Evolutionary conservation across 1,140 invertebrate genomes (phyloP).

Genomic region (Drosophila sp.): DNA sequence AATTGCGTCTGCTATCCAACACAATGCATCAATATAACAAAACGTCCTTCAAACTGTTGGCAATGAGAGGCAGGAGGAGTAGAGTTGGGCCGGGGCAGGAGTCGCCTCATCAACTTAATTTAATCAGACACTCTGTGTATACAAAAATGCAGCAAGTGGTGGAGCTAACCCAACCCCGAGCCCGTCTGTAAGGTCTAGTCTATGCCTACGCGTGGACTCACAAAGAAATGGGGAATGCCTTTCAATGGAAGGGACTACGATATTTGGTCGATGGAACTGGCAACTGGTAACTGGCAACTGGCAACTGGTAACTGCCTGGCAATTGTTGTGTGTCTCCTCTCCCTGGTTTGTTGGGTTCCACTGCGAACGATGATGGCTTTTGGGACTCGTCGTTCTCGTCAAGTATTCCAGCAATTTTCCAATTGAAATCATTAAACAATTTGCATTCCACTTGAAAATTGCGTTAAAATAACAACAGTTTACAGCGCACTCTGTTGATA

Average conservation of each 20-base stretch:
- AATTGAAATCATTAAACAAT: slow-evolving; percentile 84
- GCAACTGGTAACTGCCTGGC: slow-evolving; percentile 30
- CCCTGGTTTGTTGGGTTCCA: slow-evolving; percentile 22
- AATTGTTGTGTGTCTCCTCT: slow-evolving; percentile 45
- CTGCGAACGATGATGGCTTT: slow-evolving; percentile 47
- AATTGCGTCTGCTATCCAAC: slow-evolving; percentile 42
- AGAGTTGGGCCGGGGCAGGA: slow-evolving; percentile 7
- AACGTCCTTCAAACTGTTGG: slow-evolving; percentile 70
- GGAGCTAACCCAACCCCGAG: slow-evolving; percentile 12
- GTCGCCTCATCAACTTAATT: slow-evolving; percentile 81
- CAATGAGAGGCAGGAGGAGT: background rate
- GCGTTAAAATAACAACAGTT: slow-evolving; percentile 84
- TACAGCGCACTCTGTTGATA: slow-evolving; percentile 52
- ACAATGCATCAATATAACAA: slow-evolving; percentile 80
- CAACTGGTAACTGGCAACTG: too few species aligned
- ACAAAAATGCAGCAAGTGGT: slow-evolving; percentile 72
- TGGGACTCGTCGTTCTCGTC: slow-evolving; percentile 62
- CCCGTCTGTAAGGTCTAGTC: slow-evolving; percentile 29
- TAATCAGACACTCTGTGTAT: slow-evolving; percentile 81
- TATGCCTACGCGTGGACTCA: slow-evolving; percentile 66
- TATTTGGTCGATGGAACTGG: slow-evolving; percentile 14
- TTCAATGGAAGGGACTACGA: slow-evolving; percentile 9
- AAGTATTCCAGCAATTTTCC: slow-evolving; percentile 83
- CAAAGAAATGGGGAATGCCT: slow-evolving; percentile 26
- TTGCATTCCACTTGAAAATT: slow-evolving; percentile 84